phyloP scores from a whole-genome alignment of 2,888 invertebrate genomes.

The Thymelicus sylvestris region DNA sequence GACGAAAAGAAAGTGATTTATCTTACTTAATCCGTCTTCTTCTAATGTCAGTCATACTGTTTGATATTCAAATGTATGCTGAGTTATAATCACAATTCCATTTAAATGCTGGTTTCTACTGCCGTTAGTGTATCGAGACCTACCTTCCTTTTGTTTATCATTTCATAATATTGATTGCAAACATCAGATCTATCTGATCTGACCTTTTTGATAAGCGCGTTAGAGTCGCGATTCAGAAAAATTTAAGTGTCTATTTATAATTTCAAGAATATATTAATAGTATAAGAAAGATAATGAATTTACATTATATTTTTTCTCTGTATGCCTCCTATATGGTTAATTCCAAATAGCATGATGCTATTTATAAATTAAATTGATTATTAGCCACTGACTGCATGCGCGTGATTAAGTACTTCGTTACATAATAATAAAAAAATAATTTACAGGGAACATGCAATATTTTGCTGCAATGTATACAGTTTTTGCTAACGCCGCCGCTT shows the following conservation, averaged over 20 bases:
- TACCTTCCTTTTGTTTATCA: neutral
- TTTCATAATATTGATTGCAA: neutral
- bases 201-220: neutral
- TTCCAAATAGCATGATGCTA: too few relatives aligned
- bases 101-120: neutral
- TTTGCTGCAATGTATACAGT: neutral
- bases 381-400: neutral
- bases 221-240: too few relatives aligned
- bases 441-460: neutral
- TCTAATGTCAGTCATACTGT: constrained; percentile 7
- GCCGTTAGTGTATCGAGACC: neutral
- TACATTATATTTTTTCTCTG: too few relatives aligned
- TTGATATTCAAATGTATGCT: constrained; percentile 7
- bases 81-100: constrained; percentile 4
- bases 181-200: neutral
- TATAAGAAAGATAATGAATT: too few relatives aligned
- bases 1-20: constrained; percentile 69
- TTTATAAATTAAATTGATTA: too few relatives aligned
- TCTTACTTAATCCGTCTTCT: constrained; percentile 45
- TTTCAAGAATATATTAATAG: too few relatives aligned
- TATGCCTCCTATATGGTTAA: too few relatives aligned
- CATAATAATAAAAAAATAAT: neutral
- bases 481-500: neutral
- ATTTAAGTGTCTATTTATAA: too few relatives aligned
- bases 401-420: neutral